A percentile compares a stretch with the other conserved stretches of the same genome.
phyloP scores from a whole-genome alignment of 2,888 invertebrate genomes.

The Tuta absoluta region DNA sequence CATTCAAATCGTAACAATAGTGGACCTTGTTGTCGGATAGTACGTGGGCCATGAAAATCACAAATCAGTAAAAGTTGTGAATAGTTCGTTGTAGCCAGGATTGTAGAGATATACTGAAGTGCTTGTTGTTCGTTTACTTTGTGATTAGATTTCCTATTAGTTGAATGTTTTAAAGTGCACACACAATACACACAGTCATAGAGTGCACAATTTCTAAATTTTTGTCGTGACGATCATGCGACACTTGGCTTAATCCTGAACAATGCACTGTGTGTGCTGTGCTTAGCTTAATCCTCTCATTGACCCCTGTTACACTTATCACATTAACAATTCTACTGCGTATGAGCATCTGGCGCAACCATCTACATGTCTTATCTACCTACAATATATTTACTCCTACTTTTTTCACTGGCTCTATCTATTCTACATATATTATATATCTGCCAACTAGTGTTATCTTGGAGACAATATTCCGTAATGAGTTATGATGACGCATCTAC shows the following conservation, averaged over 20 bases:
- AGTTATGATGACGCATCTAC: constrained; percentile 56
- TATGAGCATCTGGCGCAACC: constrained; percentile 38
- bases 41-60: constrained; percentile 8
- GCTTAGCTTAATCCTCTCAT: constrained; percentile 20
- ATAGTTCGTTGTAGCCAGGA: not conserved
- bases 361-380: constrained; percentile 21
- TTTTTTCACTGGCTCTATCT: too few species aligned
- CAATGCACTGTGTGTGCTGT: not conserved
- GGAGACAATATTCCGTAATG: constrained; percentile 1
- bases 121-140: not conserved
- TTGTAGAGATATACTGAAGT: constrained; percentile 1
- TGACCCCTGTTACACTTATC: constrained; percentile 32
- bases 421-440: not conserved
- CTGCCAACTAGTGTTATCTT: constrained; percentile 29
- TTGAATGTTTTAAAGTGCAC: not conserved
- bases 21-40: constrained; percentile 16
- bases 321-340: constrained; percentile 32
- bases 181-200: too few species aligned
- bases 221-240: too few species aligned
- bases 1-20: constrained; percentile 16
- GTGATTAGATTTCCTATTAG: constrained; percentile 2
- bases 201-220: too few species aligned
- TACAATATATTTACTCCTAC: too few species aligned
- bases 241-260: not conserved
- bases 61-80: not conserved